phyloP scores from a whole-genome alignment of 2,797 vertebrate species.

The Neomorphus geoffroyi region DNA sequence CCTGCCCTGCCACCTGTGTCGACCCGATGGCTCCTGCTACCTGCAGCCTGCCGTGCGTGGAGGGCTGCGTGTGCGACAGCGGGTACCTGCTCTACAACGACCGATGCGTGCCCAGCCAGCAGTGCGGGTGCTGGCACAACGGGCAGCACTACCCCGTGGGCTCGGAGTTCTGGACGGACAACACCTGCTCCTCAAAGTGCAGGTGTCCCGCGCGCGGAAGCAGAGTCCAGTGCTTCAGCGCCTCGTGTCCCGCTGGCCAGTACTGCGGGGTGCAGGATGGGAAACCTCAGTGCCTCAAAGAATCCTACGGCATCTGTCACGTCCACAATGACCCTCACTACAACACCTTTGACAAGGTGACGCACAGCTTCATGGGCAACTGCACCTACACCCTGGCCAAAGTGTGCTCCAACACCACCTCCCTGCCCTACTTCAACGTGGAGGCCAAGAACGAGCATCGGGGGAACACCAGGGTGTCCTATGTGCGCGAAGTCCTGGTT shows the following conservation, averaged over 20 bases:
- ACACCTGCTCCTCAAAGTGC: slow-evolving; percentile 76
- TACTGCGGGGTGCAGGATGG: slow-evolving; percentile 68
- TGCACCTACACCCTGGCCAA: slow-evolving; percentile 84
- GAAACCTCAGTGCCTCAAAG: slow-evolving; percentile 13
- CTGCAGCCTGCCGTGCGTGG: not conserved
- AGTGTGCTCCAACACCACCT: slow-evolving; percentile 71
- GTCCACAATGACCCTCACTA: slow-evolving; percentile 79
- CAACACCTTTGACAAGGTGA: slow-evolving; percentile 82
- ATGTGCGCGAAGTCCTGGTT: slow-evolving; percentile 75
- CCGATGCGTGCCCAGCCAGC: not conserved
- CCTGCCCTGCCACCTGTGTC: no score
- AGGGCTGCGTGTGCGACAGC: not conserved
- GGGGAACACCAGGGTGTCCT: slow-evolving; percentile 63
- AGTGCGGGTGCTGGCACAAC: slow-evolving; percentile 70
- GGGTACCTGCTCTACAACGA: not conserved
- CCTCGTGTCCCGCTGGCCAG: slow-evolving; percentile 68
- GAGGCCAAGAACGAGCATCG: slow-evolving; percentile 78
- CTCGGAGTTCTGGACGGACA: slow-evolving; percentile 79
- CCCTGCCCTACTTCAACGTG: slow-evolving; percentile 78
- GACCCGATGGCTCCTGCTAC: no score
- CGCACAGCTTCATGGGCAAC: slow-evolving; percentile 77
- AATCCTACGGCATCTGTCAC: slow-evolving; percentile 76
- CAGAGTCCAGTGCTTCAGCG: slow-evolving; percentile 67
- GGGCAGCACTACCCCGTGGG: slow-evolving; percentile 79
- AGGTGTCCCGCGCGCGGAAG: slow-evolving; percentile 70